Conservation (phyloP, 2,113 vertebrate genomes). For the Riparia riparia region DNA sequence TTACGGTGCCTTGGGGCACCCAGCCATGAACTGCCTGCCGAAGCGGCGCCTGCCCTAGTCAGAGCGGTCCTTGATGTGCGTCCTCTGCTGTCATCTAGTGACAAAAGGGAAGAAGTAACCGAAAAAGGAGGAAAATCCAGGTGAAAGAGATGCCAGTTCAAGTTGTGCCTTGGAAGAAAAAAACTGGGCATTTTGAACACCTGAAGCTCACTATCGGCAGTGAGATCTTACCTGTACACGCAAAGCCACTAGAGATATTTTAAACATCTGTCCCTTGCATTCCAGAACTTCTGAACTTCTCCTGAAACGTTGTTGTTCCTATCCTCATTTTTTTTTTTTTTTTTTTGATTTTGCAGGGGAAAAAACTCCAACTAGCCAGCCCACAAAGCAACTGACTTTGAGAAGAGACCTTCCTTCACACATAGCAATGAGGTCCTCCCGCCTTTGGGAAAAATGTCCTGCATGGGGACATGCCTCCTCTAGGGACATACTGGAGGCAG, state of each 20-base stretch:
- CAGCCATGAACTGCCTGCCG: neutral
- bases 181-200: neutral
- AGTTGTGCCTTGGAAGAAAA: neutral
- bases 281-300: neutral
- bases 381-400: neutral
- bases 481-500: neutral
- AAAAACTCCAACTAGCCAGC: neutral
- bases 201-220: neutral
- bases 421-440: neutral
- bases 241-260: neutral
- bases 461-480: rapidly evolving
- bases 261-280: rapidly evolving
- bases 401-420: neutral
- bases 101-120: neutral
- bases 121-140: neutral
- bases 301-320: neutral
- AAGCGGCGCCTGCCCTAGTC: neutral
- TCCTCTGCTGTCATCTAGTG: conserved; percentile 67
- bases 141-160: neutral
- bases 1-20: neutral
- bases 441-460: neutral
- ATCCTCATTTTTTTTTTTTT: neutral
- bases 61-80: neutral
- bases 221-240: neutral
- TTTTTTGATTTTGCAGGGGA: neutral